A percentile compares a stretch with the other conserved stretches of the same genome.
Conservation (phyloP, 2,113 vertebrate species). For the Boulengeromyrus knoepffleri region DNA sequence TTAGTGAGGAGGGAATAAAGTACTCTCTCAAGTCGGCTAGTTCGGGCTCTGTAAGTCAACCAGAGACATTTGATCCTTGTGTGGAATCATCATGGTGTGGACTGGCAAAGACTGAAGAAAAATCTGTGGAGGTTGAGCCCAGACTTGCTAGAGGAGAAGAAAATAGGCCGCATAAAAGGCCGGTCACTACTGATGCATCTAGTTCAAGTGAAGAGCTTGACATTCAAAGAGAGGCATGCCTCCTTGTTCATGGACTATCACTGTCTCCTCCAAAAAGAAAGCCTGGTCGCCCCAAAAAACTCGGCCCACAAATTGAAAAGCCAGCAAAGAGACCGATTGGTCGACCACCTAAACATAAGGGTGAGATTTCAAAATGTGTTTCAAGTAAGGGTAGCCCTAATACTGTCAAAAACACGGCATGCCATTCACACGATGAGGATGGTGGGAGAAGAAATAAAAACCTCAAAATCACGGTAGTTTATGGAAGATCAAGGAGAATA, state of each 20-base stretch:
- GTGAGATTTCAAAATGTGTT: constrained; percentile 35
- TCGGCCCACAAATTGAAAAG: constrained; percentile 78
- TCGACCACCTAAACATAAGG: constrained; percentile 77
- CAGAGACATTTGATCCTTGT: constrained; percentile 58
- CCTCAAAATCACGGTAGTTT: constrained; percentile 83
- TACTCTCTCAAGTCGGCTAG: constrained; percentile 79
- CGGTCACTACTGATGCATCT: constrained; percentile 27
- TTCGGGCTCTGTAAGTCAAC: constrained; percentile 47
- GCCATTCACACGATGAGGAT: constrained; percentile 47
- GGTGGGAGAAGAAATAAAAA: constrained; percentile 64
- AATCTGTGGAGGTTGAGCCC: background rate
- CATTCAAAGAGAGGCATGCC: constrained; percentile 11
- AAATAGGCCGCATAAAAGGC: constrained; percentile 37
- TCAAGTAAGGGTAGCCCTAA: constrained; percentile 36
- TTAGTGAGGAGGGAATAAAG: constrained; percentile 73
- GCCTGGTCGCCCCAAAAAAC: constrained; percentile 85
- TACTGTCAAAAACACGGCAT: constrained; percentile 32
- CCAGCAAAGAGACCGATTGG: constrained; percentile 83
- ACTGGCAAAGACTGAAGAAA: background rate
- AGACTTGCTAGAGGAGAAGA: constrained; percentile 38
- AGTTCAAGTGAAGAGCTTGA: constrained; percentile 1
- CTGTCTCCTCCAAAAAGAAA: constrained; percentile 75
- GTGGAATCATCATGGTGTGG: constrained; percentile 56
- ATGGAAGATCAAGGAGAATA: constrained; percentile 83
- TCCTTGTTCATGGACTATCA: constrained; percentile 39